These are phyloP conservation scores for Tenualosa thibaudeaui DNA, from an alignment of 2,797 vertebrate species.

Conservation along the genomic window DNA sequence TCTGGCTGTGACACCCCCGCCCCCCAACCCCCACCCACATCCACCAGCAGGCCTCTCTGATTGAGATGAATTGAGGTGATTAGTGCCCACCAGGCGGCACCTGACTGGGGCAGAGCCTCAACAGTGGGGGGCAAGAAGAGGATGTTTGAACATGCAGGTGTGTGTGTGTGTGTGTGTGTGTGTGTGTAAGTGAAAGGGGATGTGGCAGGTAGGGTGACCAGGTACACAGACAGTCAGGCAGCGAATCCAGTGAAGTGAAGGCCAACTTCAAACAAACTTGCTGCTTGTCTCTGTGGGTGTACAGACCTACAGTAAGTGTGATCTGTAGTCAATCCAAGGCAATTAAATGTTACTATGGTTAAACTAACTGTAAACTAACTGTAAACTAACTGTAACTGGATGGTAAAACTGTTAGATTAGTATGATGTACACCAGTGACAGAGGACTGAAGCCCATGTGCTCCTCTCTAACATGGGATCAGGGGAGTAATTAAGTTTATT, in stretches of 20 bases:
- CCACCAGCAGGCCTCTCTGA: conserved; percentile 42
- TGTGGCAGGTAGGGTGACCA: no score
- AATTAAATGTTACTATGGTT: no score
- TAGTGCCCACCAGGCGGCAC: conserved; percentile 73
- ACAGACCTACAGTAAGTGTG: neutral
- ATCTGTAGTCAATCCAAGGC: neutral
- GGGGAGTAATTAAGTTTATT: no score
- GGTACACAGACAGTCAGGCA: no score
- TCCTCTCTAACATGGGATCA: no score
- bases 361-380: no score
- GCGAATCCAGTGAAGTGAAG: no score
- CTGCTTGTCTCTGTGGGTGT: neutral
- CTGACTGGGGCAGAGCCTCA: conserved; percentile 63
- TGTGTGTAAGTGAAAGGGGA: neutral
- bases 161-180: neutral
- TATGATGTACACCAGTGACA: no score
- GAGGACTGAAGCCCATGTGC: no score
- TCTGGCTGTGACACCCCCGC: neutral
- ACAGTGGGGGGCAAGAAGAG: conserved; percentile 37
- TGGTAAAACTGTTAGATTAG: no score
- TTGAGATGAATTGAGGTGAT: conserved; percentile 75
- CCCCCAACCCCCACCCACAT: conserved; percentile 43
- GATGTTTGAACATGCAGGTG: neutral
- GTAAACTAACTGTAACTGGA: no score
- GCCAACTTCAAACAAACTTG: no score